phyloP scores from a whole-genome alignment of 2,888 invertebrate genomes.

The Marronus borbonicus region DNA sequence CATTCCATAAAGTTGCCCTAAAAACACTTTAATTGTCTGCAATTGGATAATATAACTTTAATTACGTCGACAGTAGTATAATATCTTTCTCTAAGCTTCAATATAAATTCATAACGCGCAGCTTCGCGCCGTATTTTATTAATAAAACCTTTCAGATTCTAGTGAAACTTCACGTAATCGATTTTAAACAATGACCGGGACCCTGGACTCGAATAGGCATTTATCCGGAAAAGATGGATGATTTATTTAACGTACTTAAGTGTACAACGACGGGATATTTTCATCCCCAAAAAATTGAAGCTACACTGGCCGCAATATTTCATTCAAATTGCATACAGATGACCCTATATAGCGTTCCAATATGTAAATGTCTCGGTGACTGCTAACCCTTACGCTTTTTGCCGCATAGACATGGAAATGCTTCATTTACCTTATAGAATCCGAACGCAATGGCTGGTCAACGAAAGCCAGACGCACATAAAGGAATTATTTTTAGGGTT shows the following conservation, averaged over 20 bases:
- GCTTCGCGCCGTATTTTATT: too few species aligned
- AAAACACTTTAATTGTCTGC: constrained; percentile 12
- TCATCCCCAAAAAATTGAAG: constrained; percentile 15
- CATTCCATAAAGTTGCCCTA: constrained; percentile 5
- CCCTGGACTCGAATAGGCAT: constrained; percentile 18
- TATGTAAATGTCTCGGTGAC: constrained; percentile 45
- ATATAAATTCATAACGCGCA: too few species aligned
- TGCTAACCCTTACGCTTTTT: constrained; percentile 66
- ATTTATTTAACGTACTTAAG: constrained; percentile 43
- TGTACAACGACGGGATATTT: constrained; percentile 38
- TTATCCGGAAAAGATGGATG: constrained; percentile 40
- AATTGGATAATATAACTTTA: constrained; percentile 34
- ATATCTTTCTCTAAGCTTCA: neutral
- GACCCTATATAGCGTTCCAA: constrained; percentile 44
- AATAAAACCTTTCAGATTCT: too few species aligned
- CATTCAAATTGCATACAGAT: constrained; percentile 46
- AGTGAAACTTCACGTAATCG: too few species aligned
- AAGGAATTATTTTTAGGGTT: constrained; percentile 46
- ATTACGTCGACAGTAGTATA: constrained; percentile 29
- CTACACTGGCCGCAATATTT: constrained; percentile 32
- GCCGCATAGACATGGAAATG: constrained; percentile 61
- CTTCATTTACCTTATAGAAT: constrained; percentile 68
- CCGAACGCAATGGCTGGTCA: constrained; percentile 56
- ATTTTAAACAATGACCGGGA: neutral
- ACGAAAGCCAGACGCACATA: constrained; percentile 56